Conservation (phyloP, 2,888 invertebrate species). For the Nomada hirtipes region DNA sequence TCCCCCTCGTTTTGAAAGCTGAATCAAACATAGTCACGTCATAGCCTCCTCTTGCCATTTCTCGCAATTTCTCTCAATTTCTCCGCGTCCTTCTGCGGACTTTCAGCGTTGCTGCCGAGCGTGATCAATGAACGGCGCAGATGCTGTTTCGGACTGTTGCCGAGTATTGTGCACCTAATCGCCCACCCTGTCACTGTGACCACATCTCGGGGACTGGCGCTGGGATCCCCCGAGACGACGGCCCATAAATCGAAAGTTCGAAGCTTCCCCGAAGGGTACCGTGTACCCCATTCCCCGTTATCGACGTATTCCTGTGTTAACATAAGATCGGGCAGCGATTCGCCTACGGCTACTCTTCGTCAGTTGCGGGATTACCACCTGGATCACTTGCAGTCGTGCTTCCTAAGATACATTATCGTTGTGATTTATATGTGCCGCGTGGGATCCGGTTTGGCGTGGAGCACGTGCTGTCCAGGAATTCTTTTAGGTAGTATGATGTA, state of each 20-base stretch:
- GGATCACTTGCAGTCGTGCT: conserved; percentile 56
- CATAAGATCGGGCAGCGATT: conserved; percentile 78
- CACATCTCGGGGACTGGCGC: conserved; percentile 73
- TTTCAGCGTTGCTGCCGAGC: conserved; percentile 59
- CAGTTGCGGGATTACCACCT: conserved; percentile 63
- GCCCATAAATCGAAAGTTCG: conserved; percentile 84
- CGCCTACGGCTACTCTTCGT: conserved; percentile 71
- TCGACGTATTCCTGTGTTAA: conserved; percentile 70
- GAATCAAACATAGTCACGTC: conserved; percentile 67
- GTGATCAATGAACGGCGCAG: conserved; percentile 83
- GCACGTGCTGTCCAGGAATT: not conserved
- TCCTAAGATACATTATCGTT: conserved; percentile 57
- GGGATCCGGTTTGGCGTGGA: not conserved
- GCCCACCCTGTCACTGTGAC: conserved; percentile 84
- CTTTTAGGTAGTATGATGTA: not conserved
- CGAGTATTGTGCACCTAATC: conserved; percentile 84
- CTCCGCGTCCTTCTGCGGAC: conserved; percentile 62
- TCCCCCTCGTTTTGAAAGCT: conserved; percentile 22
- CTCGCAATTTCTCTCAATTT: conserved; percentile 49
- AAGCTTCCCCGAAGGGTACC: conserved; percentile 71
- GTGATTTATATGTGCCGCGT: conserved; percentile 40
- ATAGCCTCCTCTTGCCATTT: conserved; percentile 58
- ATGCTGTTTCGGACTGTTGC: conserved; percentile 80
- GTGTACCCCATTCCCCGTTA: conserved; percentile 67
- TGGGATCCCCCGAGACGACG: conserved; percentile 76